Base-by-base conservation (phyloP, 1,140 invertebrate genomes). In the Steinernema khuongi region DNA sequence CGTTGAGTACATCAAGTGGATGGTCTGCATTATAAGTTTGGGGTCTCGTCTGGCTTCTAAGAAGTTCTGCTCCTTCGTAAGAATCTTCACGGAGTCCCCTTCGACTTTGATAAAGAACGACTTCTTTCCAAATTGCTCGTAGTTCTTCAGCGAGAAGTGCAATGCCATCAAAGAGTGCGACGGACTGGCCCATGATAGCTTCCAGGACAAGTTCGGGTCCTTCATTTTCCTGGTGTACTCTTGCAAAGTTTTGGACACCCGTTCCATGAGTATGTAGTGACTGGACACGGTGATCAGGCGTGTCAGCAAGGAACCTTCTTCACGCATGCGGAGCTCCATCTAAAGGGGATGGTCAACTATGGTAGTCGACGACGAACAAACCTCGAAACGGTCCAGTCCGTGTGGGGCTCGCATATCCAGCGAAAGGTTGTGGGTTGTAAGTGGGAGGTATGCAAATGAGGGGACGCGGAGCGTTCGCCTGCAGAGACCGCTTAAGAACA, bases 361-460 rank as follows among this genome's bases (percentile, higher is more conserved):
- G 19, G 7, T 60, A 11, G 7, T 41, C 36, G 19, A 60, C 11
- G 26, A 22, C 50, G 26, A 60, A 26, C 14, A 7, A 14, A 81
- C 80, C 71, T 83, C 79, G 72, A 74, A 70, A 67, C 60, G 71
- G 69, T 67, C 71, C 14, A 81, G 26, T 1, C 50, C 81, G n/a
- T 73, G 73, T 7, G 81, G 74, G 19, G 71, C 79, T 29, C 81
- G 41, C 31, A 83, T 43, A 73, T 83, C 75, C 68, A 81, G 44
- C 22, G 29, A 60, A 73, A 81, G 71, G 28, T 74, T 68, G 22
- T 73, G 68, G 18, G 60, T 26, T 11, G 72, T 77, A 1, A 36
- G 32, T 18, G 74, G 78, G 7, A 83, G 33, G 1, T 32, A 69
- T n/a, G 80, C 74, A 73, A 81, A 81, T 19, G 44, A 50, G 41